Evolutionary conservation across 2,888 invertebrate species (phyloP).

Genomic region (Dorcus parallelipipedus): DNA sequence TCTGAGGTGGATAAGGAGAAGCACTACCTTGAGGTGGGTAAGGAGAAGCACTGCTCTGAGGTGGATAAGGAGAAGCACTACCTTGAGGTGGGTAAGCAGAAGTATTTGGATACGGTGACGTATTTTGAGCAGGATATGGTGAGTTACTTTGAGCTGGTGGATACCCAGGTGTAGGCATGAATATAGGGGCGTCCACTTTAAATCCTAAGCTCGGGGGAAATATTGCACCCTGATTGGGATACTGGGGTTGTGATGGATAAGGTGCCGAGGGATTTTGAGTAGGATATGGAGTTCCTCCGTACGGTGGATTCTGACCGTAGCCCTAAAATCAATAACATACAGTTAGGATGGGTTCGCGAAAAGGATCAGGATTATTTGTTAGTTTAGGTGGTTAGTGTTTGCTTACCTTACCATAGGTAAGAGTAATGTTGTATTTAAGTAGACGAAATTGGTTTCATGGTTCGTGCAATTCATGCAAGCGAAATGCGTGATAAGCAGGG

Average conservation of each 20-base stretch:
- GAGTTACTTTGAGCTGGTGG: conserved; percentile 5
- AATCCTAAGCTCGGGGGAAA: conserved; percentile 53
- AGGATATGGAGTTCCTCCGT: conserved; percentile 8
- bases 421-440: too few species aligned
- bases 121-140: neutral
- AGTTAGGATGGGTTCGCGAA: neutral
- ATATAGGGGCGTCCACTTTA: conserved; percentile 44
- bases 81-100: conserved; percentile 10
- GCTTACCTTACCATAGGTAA: too few species aligned
- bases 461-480: too few species aligned
- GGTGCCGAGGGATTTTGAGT: conserved; percentile 31
- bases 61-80: conserved; percentile 39
- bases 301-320: conserved; percentile 13
- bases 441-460: too few species aligned
- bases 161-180: conserved; percentile 46
- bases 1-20: too few species aligned
- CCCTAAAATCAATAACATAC: conserved; percentile 17
- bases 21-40: conserved; percentile 14
- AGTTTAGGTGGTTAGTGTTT: too few species aligned
- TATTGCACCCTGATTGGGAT: conserved; percentile 33
- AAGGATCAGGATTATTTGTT: neutral
- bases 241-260: conserved; percentile 32
- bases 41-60: conserved; percentile 34
- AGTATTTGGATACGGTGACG: neutral
- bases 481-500: too few species aligned